Evolutionary conservation across 2,797 vertebrate genomes (phyloP).

Genomic region (Sebastes oblongus): DNA sequence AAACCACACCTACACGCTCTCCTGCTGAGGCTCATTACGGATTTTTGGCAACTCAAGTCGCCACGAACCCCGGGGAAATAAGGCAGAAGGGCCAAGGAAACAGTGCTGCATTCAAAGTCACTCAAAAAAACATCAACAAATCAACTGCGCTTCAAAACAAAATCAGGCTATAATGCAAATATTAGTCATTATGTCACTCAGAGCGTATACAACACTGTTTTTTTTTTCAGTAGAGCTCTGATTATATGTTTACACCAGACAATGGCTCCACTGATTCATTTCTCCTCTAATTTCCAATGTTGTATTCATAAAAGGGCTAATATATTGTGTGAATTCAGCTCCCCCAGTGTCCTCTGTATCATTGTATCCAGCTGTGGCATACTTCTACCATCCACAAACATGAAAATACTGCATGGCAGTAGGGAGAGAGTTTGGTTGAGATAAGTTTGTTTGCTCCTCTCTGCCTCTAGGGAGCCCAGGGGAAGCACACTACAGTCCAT

Average conservation of each 20-base stretch:
- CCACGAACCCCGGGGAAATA: constrained; percentile 4
- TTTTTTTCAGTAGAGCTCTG: background rate
- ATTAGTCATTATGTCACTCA: constrained; percentile 8
- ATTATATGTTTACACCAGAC: constrained; percentile 1
- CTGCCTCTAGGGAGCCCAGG: constrained; percentile 29
- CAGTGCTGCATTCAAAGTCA: constrained; percentile 5
- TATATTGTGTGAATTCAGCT: background rate
- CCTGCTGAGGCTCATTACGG: constrained; percentile 24
- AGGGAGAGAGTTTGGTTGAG: constrained; percentile 3
- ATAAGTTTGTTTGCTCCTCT: constrained; percentile 47
- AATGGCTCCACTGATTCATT: background rate
- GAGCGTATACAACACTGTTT: background rate
- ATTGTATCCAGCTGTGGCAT: constrained; percentile 10
- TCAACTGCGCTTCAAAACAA: background rate
- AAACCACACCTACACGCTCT: constrained; percentile 9
- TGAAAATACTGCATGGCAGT: constrained; percentile 16
- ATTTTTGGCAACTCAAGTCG: constrained; percentile 28
- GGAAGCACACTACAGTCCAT: constrained; percentile 18
- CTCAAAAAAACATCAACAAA: background rate
- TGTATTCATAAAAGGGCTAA: background rate
- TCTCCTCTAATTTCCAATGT: background rate
- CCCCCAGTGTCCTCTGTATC: background rate
- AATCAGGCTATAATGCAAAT: background rate
- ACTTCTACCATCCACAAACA: constrained; percentile 29
- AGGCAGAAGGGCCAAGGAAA: constrained; percentile 6